Percentiles rank a stretch among this genome's conserved stretches.
Evolutionary conservation across 2,113 vertebrate species (phyloP).

Genomic region (Mormyrus lacerda): DNA sequence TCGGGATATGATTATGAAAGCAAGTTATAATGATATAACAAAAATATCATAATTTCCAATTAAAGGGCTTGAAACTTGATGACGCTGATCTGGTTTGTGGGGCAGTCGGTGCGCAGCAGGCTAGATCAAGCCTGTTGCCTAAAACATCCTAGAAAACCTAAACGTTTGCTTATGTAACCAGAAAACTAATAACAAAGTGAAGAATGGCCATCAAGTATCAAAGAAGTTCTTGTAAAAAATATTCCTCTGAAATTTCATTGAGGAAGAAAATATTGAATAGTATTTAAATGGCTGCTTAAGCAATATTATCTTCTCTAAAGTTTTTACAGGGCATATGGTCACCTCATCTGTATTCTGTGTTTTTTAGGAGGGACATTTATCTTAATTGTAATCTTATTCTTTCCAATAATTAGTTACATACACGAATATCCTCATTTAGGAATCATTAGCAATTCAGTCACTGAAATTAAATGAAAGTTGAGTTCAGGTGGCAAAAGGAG

Average conservation of each 20-base stretch:
- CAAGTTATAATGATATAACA: not conserved
- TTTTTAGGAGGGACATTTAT: conserved; percentile 34
- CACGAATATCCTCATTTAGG: conserved; percentile 43
- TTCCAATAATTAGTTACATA: conserved; percentile 51
- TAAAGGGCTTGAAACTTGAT: not conserved
- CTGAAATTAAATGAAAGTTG: conserved; percentile 50
- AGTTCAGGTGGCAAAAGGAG: conserved; percentile 22
- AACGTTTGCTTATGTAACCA: not conserved
- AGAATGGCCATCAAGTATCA: not conserved
- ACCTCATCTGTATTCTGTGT: not conserved
- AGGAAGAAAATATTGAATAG: not conserved
- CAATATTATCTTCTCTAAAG: not conserved
- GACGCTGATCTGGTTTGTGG: not conserved
- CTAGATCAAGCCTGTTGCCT: not conserved
- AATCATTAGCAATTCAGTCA: conserved; percentile 53
- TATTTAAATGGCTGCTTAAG: not conserved
- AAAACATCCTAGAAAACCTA: not conserved
- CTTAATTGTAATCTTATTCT: conserved; percentile 54
- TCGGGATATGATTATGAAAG: not conserved
- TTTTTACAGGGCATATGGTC: not conserved
- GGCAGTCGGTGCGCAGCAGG: not conserved
- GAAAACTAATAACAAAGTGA: not conserved
- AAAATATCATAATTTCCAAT: not conserved
- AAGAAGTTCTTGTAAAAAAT: not conserved
- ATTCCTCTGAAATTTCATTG: not conserved